Evolutionary conservation across 2,797 vertebrate species (phyloP), one percentile per base, ranked within the genome.

Genomic region (Tadarida brasiliensis): DNA sequence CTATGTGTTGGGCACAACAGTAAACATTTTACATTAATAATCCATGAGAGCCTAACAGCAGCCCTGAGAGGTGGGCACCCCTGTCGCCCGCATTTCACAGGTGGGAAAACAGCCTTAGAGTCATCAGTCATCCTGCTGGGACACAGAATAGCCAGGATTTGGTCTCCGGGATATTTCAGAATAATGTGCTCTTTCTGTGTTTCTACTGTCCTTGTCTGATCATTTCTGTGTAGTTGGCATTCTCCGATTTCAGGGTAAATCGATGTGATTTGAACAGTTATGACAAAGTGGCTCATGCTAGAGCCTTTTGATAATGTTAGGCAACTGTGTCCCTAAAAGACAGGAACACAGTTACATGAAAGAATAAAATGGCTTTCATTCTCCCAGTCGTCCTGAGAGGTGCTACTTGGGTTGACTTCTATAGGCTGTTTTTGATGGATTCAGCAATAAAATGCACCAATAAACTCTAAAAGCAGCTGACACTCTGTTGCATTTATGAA

Each of bases 231-330:
- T 68, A n/a, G 9, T 57, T 92, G 47, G 4, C 28, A 96, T 87
- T 56, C 33, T 51, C 39, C 63, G 84, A 17, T 39, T 74, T 49
- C 30, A 65, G 44, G 89, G 94, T 7, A 49, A 49, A 83, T 44
- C 44, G 68, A 49, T 22, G 49, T 20, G 77, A 91, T 22, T 76
- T 9, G 5, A 94, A 85, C 80, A 95, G 51, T 39, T 82, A 12
- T 16, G 76, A 92, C 51, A 16, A 68, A 54, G 81, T 24, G 63
- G 11, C 16, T 61, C n/a, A 11, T 19, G 26, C 24, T 95, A 96
- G 51, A 56, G 30, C 63, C 49, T 97, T 96, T 81, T 67, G 88
- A 73, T 30, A 33, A 95, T 90, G 82, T 94, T 74, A 85, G n/a
- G 57, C 54, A 92, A 28, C 30, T 33, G 10, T 51, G 33, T 82